Base-by-base conservation (phyloP, 2,797 vertebrate genomes). In the Gadopsis marmoratus region DNA sequence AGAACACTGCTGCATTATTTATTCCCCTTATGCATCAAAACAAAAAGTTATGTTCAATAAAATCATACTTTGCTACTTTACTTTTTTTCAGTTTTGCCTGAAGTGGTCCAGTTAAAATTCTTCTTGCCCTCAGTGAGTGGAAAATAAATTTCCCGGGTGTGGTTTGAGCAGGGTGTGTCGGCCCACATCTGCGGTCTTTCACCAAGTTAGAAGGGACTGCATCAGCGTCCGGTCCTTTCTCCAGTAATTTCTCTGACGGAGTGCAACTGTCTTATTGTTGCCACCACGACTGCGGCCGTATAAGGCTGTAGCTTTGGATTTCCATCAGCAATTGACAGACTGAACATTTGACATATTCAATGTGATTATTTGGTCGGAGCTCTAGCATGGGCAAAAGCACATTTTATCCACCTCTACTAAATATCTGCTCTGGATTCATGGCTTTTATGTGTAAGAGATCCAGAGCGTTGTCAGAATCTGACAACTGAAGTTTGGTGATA, bases 71-170 rank as follows among this genome's bases (percentile, higher is more conserved):
- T 39, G 11, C 37, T 37, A 37, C 37, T 37, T 37, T 37, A 37
- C 37, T 37, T 39, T 79, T 70, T 77, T 73, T 63, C 58, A 59
- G 55, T 66, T 83, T 73, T n/a, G 33, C 10, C 69, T 65, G 16
- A 70, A 82, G 71, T 66, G 35, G 50, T 61, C 66, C 35, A 37
- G 74, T 73, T 74, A 31, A 85, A 88, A 82, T 67, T 71, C 79
- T 50, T 50, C 37, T 21, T 70, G 71, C 86, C 76, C 75, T 77
- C 56, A 55, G 79, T 50, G 86, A 85, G 71, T 80, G 83, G 87
- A 90, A 90, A 90, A 83, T 66, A 39, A 90, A 83, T 66, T 89
- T 84, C 76, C 78, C 81, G 58, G 2, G 50, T 86, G 88, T 71
- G 83, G 90, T 83, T 80, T 26, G 35, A 55, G 68, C 61, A 67